A percentile compares a stretch with the other conserved stretches of the same genome.
These are phyloP conservation scores for Labeo catla DNA, from an alignment of 2,113 vertebrate species.

Conservation along the genomic window DNA sequence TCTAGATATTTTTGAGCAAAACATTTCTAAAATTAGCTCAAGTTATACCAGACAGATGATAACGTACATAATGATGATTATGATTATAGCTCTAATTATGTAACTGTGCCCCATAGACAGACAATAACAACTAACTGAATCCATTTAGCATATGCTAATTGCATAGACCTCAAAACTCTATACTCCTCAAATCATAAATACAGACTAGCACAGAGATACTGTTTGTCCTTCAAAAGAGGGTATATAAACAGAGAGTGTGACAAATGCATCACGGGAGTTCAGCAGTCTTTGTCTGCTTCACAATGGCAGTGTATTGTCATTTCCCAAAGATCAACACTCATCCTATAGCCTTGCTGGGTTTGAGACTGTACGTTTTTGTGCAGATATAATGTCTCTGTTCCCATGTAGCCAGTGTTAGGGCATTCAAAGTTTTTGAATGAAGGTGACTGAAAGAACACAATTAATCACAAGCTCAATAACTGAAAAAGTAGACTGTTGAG, in stretches of 20 bases:
- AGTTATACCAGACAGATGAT: neutral
- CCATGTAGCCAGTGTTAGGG: neutral
- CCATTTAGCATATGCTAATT: constrained; percentile 61
- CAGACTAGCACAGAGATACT: neutral
- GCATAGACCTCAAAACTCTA: neutral
- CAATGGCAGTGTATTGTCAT: neutral
- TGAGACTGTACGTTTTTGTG: neutral
- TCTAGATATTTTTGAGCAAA: neutral
- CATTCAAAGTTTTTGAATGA: neutral
- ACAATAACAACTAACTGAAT: constrained; percentile 65
- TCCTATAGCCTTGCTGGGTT: neutral
- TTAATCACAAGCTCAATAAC: neutral
- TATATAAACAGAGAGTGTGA: neutral
- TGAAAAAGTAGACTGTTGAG: neutral
- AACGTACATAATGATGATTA: constrained; percentile 2
- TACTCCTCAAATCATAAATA: constrained; percentile 27
- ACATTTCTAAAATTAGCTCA: neutral
- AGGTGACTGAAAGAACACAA: neutral
- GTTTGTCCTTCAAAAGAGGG: constrained; percentile 9
- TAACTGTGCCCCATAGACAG: constrained; percentile 47
- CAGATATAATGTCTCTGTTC: neutral
- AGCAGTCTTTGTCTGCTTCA: neutral
- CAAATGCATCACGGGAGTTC: neutral
- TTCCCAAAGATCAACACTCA: neutral
- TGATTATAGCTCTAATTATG: constrained; percentile 6